Evolutionary conservation across 2,113 vertebrate species (phyloP).

Genomic region (Lota lota): DNA sequence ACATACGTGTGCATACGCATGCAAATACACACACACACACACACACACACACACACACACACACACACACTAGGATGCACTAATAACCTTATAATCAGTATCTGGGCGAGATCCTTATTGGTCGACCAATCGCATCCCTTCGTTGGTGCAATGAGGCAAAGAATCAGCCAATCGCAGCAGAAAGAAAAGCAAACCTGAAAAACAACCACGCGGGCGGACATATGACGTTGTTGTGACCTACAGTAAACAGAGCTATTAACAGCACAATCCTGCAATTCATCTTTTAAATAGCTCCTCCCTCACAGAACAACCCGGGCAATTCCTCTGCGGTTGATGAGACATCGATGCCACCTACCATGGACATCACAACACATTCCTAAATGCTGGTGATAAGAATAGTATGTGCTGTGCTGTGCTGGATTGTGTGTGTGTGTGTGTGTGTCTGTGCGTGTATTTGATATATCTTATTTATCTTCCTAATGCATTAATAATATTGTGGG

Average conservation of each 20-base stretch:
- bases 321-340: neutral
- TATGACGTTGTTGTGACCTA: neutral
- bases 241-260: neutral
- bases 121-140: neutral
- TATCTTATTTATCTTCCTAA: too few relatives aligned
- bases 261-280: neutral
- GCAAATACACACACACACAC: slow-evolving; percentile 8
- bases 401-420: neutral
- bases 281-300: neutral
- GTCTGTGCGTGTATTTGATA: too few relatives aligned
- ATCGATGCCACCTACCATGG: neutral
- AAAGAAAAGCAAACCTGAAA: neutral
- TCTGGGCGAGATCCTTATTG: neutral
- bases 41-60: slow-evolving; percentile 15
- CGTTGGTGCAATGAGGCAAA: neutral
- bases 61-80: slow-evolving; percentile 26
- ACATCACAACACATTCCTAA: neutral
- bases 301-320: neutral
- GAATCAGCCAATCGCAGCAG: neutral
- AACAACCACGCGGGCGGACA: neutral
- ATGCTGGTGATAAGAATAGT: neutral
- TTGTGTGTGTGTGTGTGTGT: too few relatives aligned
- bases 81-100: neutral
- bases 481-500: too few relatives aligned
- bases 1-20: neutral